phyloP scores from a whole-genome alignment of 2,113 vertebrate species.

The Stictonetta naevosa region DNA sequence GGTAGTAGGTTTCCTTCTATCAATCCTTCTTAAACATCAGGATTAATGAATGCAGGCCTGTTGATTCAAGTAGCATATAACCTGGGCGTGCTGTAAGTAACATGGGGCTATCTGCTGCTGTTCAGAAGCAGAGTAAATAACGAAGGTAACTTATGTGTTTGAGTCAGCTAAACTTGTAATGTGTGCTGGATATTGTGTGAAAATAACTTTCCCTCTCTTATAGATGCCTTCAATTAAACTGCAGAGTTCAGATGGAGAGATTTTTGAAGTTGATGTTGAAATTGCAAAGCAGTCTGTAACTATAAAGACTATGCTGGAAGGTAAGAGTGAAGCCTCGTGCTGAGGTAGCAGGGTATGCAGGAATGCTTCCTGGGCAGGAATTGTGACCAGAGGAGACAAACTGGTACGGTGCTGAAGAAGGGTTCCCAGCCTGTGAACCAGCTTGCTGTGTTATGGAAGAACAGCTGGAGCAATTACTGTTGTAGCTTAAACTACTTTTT shows the following conservation, averaged over 20 bases:
- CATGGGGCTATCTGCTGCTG: not conserved
- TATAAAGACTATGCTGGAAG: slow-evolving; percentile 99
- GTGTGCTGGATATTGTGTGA: not conserved
- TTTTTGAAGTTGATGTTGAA: slow-evolving; percentile 99
- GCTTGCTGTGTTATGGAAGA: not conserved
- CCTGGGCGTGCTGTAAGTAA: not conserved
- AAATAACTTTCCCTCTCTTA: slow-evolving; percentile 46
- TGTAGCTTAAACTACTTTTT: not conserved
- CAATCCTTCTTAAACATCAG: not conserved
- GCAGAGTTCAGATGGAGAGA: slow-evolving; percentile 98
- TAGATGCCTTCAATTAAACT: slow-evolving; percentile 99
- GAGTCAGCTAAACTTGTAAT: not conserved
- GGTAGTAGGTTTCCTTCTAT: not conserved
- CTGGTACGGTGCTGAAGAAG: not conserved
- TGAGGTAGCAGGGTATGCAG: not conserved
- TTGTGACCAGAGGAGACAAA: not conserved
- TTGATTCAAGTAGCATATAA: not conserved
- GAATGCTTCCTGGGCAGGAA: not conserved
- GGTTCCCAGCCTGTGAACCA: not conserved
- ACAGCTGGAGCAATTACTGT: not conserved
- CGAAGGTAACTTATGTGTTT: not conserved
- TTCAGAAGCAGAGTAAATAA: not conserved
- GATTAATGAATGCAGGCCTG: not conserved
- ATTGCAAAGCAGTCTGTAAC: slow-evolving; percentile 99
- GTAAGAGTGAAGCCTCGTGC: slow-evolving; percentile 67